Percentiles rank a stretch among this genome's conserved stretches.
Evolutionary conservation across 2,888 invertebrate species (phyloP).

Genomic region (Liopterus haemorrhoidalis): DNA sequence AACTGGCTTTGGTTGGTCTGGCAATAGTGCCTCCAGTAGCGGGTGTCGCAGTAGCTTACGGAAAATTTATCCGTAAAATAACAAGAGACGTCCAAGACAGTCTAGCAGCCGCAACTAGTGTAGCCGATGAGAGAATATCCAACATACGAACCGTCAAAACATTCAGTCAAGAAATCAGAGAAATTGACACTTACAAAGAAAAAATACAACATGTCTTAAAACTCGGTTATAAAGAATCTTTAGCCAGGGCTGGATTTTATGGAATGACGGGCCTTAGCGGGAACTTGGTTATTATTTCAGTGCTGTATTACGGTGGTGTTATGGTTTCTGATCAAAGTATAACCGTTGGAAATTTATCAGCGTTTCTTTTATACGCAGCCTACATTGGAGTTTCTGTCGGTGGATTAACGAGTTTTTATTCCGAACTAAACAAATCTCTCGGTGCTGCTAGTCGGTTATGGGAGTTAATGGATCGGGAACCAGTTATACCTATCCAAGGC

Average conservation of each 20-base stretch:
- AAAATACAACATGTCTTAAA: slow-evolving; percentile 66
- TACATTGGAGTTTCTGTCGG: slow-evolving; percentile 88
- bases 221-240: slow-evolving; percentile 80
- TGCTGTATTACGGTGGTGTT: slow-evolving; percentile 85
- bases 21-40: slow-evolving; percentile 88
- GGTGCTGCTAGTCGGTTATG: slow-evolving; percentile 87
- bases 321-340: slow-evolving; percentile 71
- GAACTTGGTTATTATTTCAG: slow-evolving; percentile 82
- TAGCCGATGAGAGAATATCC: slow-evolving; percentile 86
- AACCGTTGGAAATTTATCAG: slow-evolving; percentile 82
- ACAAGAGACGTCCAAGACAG: slow-evolving; percentile 73
- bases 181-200: slow-evolving; percentile 61
- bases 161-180: slow-evolving; percentile 79
- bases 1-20: slow-evolving; percentile 78
- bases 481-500: slow-evolving; percentile 67
- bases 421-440: slow-evolving; percentile 87
- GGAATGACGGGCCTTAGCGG: slow-evolving; percentile 87
- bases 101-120: slow-evolving; percentile 58
- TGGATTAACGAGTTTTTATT: slow-evolving; percentile 87
- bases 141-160: slow-evolving; percentile 91
- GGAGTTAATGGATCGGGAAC: slow-evolving; percentile 78
- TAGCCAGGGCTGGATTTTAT: slow-evolving; percentile 84
- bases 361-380: slow-evolving; percentile 90
- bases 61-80: slow-evolving; percentile 77
- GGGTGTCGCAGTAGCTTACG: slow-evolving; percentile 72